These are phyloP conservation scores for Lysandra coridon DNA, from an alignment of 2,888 invertebrate species.

Conservation along the genomic window DNA sequence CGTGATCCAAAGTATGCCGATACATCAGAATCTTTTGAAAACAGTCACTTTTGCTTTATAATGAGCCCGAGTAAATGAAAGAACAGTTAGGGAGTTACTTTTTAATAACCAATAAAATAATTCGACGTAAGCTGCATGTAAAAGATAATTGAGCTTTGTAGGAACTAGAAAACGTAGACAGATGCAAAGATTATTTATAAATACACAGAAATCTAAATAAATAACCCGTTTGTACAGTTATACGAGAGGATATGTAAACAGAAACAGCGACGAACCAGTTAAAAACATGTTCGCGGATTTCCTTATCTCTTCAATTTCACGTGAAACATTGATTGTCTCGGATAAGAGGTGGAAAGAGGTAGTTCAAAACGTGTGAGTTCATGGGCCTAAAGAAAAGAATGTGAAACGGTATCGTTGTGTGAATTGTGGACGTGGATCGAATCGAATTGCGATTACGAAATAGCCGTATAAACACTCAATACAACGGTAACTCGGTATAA, in stretches of 20 bases:
- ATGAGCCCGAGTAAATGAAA: background rate
- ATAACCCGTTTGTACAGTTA: slow-evolving; percentile 76
- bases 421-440: slow-evolving; percentile 75
- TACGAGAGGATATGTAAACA: slow-evolving; percentile 64
- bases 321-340: slow-evolving; percentile 34
- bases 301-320: slow-evolving; percentile 38
- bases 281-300: slow-evolving; percentile 55
- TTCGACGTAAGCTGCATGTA: background rate
- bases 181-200: slow-evolving; percentile 63
- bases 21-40: too few species aligned
- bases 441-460: slow-evolving; percentile 50
- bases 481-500: background rate
- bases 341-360: slow-evolving; percentile 37
- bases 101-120: background rate
- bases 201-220: slow-evolving; percentile 54
- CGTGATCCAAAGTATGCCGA: too few species aligned
- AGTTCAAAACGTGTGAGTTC: slow-evolving; percentile 55
- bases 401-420: slow-evolving; percentile 70
- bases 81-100: background rate
- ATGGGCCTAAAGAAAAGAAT: slow-evolving; percentile 60
- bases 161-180: background rate
- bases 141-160: background rate
- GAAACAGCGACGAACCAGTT: slow-evolving; percentile 51
- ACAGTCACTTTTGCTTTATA: background rate
- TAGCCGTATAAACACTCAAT: background rate